A percentile compares a stretch with the other conserved stretches of the same genome.
These are phyloP conservation scores for Heterodera schachtii DNA, from an alignment of 1,140 invertebrate species.

Conservation along the genomic window DNA sequence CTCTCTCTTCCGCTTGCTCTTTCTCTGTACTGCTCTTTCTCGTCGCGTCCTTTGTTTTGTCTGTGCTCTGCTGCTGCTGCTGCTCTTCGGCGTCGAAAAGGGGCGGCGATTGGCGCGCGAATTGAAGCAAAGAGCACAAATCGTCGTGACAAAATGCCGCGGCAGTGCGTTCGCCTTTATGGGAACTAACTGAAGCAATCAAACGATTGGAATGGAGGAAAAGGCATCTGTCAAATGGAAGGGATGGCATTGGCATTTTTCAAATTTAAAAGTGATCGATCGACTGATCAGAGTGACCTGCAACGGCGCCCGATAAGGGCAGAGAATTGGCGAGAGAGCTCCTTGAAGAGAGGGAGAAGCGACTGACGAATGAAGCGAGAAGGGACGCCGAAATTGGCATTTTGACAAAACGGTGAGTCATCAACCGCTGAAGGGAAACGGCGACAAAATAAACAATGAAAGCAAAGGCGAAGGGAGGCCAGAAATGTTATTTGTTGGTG, in stretches of 20 bases:
- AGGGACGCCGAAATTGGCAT: not conserved
- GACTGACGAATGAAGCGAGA: not conserved
- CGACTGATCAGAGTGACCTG: not conserved
- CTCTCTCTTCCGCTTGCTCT: too few species aligned
- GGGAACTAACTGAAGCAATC: slow-evolving; percentile 5
- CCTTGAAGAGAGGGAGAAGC: slow-evolving; percentile 5
- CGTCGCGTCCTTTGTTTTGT: too few species aligned
- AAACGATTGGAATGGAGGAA: slow-evolving; percentile 3
- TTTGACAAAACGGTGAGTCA: slow-evolving; percentile 1
- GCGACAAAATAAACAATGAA: too few species aligned
- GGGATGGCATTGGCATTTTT: not conserved
- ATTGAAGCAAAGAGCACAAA: not conserved
- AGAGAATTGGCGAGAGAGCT: not conserved
- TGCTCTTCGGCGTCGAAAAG: not conserved
- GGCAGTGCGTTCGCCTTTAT: not conserved
- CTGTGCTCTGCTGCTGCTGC: too few species aligned
- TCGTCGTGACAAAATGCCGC: not conserved
- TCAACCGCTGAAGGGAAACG: not conserved
- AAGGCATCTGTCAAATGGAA: not conserved
- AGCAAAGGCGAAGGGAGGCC: too few species aligned
- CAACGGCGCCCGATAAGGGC: not conserved
- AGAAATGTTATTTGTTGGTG: too few species aligned
- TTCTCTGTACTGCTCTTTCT: too few species aligned
- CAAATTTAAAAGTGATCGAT: too few species aligned
- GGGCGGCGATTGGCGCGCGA: slow-evolving; percentile 12